Base-by-base conservation (phyloP, 2,888 invertebrate species). In the Lithophane leautieri region DNA sequence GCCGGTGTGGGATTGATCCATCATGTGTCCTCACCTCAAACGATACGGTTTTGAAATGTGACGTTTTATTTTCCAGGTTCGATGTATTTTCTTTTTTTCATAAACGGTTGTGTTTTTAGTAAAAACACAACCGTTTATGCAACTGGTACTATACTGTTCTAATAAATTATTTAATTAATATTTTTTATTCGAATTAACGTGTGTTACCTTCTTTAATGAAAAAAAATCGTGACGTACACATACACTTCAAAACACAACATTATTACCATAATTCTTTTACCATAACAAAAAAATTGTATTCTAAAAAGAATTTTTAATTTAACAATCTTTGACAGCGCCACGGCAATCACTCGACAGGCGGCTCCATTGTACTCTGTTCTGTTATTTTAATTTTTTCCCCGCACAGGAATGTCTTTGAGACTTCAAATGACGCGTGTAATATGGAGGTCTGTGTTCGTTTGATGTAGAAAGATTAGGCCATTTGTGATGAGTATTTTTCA, bases 391-490 rank as follows among this genome's bases (percentile, higher is more conserved):
- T 96, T 96, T 96, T 95, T 96, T 93, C 90, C 92, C 90, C 90
- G 83, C 77, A 85, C 83, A 85, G 93, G 96, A 96, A 96, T 96
- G 95, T 96, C 96, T 96, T 96, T 96, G 96, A 96, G 92, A 94
- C 92, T 93, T 95, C 94, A 95, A 96, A 96, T 96, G 96, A 96
- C 91, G 96, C 95, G 94, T 96, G 95, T 95, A 96, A 96, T 95
- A 95, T 95, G 92, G 94, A 94, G 93, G 93, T 93, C 94, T 93
- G 92, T 89, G 92, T 92, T 90, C 92, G 95, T 96, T 96, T 96
- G 95, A 96, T 95, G 95, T 96, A 90, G 88, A 91, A 94, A 95
- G 95, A 95, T 95, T 94, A 93, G 92, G 93, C 94, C 93, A 94
- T 94, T 94, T 91, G 92, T 87, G 90, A 93, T 93, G 92, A 93